A percentile compares a stretch with the other conserved stretches of the same genome.
Evolutionary conservation across 2,113 vertebrate species (phyloP).

Genomic region (Cisticola juncidis): DNA sequence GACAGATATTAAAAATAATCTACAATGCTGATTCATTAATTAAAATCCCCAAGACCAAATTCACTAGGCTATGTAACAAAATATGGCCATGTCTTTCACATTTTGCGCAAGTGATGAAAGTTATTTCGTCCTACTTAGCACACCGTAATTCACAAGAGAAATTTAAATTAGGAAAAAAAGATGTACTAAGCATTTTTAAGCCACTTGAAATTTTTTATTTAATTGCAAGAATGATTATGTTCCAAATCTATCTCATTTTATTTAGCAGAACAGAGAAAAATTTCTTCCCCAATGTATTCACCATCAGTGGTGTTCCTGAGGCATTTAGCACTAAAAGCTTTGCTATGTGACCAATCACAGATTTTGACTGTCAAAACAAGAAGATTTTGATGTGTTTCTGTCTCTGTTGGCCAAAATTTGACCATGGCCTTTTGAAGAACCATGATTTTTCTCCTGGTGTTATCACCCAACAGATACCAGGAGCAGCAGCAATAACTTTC

Average conservation of each 20-base stretch:
- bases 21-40: not conserved
- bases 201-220: not conserved
- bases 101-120: not conserved
- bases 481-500: not conserved
- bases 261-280: not conserved
- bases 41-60: not conserved
- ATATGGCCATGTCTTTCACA: fast-evolving
- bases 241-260: not conserved
- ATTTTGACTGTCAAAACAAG: not conserved
- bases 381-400: not conserved
- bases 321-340: not conserved
- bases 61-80: not conserved
- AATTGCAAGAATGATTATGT: not conserved
- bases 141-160: not conserved
- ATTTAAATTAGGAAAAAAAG: not conserved
- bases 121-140: not conserved
- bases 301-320: not conserved
- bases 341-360: not conserved
- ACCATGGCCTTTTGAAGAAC: not conserved
- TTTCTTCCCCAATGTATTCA: not conserved
- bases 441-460: fast-evolving
- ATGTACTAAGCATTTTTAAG: not conserved
- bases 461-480: not conserved
- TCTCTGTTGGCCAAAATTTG: not conserved
- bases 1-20: not conserved